These are phyloP conservation scores for Hippopotamus amphibius DNA, from an alignment of 2,113 vertebrate species.

Conservation along the genomic window DNA sequence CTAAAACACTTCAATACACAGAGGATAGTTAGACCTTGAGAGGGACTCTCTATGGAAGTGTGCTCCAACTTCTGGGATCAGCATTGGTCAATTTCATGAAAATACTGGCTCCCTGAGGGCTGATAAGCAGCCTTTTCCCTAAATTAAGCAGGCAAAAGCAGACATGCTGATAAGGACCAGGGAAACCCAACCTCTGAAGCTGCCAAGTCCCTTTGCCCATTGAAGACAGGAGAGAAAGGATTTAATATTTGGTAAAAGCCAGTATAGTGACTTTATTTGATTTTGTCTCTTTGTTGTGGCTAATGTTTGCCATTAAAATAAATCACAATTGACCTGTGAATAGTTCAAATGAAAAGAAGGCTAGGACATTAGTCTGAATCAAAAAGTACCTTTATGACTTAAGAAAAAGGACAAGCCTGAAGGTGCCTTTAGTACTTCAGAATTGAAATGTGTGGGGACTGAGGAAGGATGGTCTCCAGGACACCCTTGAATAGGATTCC, in stretches of 20 bases:
- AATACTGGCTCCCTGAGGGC: not conserved
- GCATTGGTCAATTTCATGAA: not conserved
- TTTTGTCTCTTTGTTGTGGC: conserved; percentile 47
- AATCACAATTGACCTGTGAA: conserved; percentile 41
- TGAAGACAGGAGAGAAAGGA: not conserved
- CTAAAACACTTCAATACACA: not conserved
- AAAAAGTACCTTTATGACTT: not conserved
- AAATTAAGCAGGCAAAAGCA: conserved; percentile 41
- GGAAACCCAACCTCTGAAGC: not conserved
- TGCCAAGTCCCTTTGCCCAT: not conserved
- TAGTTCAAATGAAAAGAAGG: conserved; percentile 36
- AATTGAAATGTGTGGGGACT: not conserved
- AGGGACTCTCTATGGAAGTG: not conserved
- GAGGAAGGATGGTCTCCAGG: not conserved
- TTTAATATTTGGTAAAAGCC: conserved; percentile 47
- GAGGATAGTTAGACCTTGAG: not conserved
- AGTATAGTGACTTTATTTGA: conserved; percentile 49
- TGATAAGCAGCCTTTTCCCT: not conserved
- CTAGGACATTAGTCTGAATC: not conserved
- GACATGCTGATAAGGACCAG: not conserved
- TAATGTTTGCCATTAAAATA: conserved; percentile 14
- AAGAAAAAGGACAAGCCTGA: not conserved
- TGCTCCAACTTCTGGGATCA: not conserved
- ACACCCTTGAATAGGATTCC: not conserved
- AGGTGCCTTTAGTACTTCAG: not conserved